A percentile compares a stretch with the other conserved stretches of the same genome.
phyloP scores from a whole-genome alignment of 2,888 invertebrate species.

The Drosophila nr. perissopoda region DNA sequence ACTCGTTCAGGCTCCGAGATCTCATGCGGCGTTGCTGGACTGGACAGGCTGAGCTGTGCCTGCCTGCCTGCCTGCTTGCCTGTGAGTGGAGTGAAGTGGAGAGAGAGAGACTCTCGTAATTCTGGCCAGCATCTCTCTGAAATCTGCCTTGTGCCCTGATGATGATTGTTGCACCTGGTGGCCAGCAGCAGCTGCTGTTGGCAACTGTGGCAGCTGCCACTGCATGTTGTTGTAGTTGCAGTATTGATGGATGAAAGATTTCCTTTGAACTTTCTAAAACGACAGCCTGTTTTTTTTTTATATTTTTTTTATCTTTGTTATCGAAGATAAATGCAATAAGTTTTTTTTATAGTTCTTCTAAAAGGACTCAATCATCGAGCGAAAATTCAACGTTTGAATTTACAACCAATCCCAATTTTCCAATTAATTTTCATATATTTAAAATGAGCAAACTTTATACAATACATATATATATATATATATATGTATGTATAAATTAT shows the following conservation, averaged over 20 bases:
- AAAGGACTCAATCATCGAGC: background rate
- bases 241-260: slow-evolving; percentile 62
- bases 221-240: slow-evolving; percentile 7
- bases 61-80: slow-evolving; percentile 17
- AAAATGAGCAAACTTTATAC: background rate
- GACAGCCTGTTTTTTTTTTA: slow-evolving; percentile 15
- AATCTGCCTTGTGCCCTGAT: slow-evolving; percentile 19
- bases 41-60: slow-evolving; percentile 14
- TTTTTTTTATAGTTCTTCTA: background rate
- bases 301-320: background rate
- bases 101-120: slow-evolving; percentile 29
- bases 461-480: background rate
- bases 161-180: slow-evolving; percentile 76
- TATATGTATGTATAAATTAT: background rate
- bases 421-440: background rate
- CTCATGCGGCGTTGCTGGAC: slow-evolving; percentile 54
- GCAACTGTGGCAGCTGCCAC: slow-evolving; percentile 51
- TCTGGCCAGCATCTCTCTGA: slow-evolving; percentile 47
- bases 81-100: background rate
- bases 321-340: background rate
- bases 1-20: slow-evolving; percentile 61
- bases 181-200: slow-evolving; percentile 51
- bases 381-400: background rate
- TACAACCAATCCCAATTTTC: background rate
- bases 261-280: slow-evolving; percentile 63